Percentiles rank a stretch among this genome's conserved stretches.
phyloP scores from a whole-genome alignment of 2,113 vertebrate genomes.

The Panthera leo region DNA sequence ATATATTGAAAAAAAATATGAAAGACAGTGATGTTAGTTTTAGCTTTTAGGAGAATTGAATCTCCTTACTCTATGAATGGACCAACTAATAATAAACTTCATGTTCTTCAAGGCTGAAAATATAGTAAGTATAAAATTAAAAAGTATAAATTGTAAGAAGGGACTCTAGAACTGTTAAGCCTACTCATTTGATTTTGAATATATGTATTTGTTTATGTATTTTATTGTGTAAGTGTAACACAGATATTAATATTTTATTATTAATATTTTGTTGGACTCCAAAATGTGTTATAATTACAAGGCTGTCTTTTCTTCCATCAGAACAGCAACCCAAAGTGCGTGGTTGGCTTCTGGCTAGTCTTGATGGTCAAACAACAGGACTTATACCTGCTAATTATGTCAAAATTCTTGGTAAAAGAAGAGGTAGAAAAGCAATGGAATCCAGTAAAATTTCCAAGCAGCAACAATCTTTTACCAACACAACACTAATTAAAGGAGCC shows the following conservation, averaged over 20 bases:
- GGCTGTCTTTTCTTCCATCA: conserved; percentile 75
- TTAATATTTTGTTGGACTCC: not conserved
- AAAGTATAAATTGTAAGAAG: conserved; percentile 14
- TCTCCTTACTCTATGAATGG: not conserved
- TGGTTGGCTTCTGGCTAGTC: conserved; percentile 96
- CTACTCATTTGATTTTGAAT: conserved; percentile 36
- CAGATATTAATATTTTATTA: conserved; percentile 19
- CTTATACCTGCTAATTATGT: conserved; percentile 97
- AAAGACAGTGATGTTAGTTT: conserved; percentile 44
- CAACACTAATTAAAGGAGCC: conserved; percentile 69
- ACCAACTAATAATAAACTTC: not conserved
- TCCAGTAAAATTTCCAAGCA: conserved; percentile 84
- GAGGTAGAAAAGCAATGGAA: conserved; percentile 89
- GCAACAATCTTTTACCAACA: conserved; percentile 73
- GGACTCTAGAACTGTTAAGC: not conserved
- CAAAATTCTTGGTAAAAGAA: conserved; percentile 95
- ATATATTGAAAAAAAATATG: not conserved
- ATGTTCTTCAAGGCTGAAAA: conserved; percentile 41
- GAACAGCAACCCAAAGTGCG: conserved; percentile 96
- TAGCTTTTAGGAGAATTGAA: conserved; percentile 36
- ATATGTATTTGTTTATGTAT: not conserved
- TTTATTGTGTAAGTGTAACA: not conserved
- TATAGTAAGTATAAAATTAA: conserved; percentile 5
- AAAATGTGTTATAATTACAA: conserved; percentile 48
- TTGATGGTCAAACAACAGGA: conserved; percentile 92